Evolutionary conservation across 64 coral and sea anemone species (phyloP).

Genomic region (Platygyra sinensis): DNA sequence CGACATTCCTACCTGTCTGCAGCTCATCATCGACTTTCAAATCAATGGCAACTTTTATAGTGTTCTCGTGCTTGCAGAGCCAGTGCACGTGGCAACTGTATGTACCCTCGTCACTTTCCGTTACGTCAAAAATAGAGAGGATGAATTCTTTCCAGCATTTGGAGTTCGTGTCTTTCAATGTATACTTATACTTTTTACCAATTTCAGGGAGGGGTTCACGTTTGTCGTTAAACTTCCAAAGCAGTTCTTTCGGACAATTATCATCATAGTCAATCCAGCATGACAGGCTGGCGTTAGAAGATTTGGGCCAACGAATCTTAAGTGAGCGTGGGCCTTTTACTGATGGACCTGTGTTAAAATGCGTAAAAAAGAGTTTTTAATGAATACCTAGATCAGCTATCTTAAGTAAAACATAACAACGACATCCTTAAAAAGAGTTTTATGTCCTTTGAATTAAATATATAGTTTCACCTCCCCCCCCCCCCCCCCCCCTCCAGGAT

Average conservation of each 20-base stretch:
- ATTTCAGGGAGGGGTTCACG: neutral
- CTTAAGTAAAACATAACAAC: neutral
- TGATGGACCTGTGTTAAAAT: no score
- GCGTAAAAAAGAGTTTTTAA: neutral
- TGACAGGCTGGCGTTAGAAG: neutral
- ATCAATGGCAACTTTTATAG: neutral
- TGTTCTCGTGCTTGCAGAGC: neutral
- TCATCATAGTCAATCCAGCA: no score
- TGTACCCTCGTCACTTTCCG: neutral
- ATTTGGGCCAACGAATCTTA: neutral
- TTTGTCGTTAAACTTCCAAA: neutral
- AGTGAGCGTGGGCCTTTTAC: neutral
- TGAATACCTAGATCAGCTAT: neutral
- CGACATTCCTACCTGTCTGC: neutral
- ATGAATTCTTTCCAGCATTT: neutral
- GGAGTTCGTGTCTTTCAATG: neutral
- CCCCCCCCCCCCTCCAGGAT: no score
- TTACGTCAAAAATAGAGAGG: slow-evolving; percentile 7
- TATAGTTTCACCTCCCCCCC: no score
- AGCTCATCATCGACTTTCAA: neutral
- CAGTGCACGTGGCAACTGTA: neutral
- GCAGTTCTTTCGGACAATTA: neutral
- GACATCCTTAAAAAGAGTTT: neutral
- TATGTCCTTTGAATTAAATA: no score
- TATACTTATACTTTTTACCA: neutral